A percentile compares a stretch with the other conserved stretches of the same genome.
Evolutionary conservation across 2,113 vertebrate species (phyloP).

Genomic region (Gallinago undulata): DNA sequence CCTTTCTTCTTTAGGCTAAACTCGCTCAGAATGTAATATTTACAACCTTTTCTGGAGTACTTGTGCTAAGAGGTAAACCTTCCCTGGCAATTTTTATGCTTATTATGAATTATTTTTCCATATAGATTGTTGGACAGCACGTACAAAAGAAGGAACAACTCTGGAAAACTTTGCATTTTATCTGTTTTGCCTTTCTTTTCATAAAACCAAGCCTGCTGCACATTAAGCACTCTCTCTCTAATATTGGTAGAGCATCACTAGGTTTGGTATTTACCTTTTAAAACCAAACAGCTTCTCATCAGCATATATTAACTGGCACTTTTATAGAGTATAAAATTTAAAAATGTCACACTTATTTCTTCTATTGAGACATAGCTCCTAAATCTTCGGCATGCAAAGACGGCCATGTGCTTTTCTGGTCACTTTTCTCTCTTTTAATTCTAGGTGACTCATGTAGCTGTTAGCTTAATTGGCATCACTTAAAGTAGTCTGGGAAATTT

Average conservation of each 20-base stretch:
- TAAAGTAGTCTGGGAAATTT: conserved; percentile 60
- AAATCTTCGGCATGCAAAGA: background rate
- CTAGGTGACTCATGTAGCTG: conserved; percentile 66
- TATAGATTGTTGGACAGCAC: background rate
- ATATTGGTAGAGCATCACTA: background rate
- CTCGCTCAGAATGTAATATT: background rate
- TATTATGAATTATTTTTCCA: background rate
- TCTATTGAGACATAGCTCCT: background rate
- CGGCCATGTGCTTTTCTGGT: conserved; percentile 32
- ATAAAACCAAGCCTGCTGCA: conserved; percentile 13
- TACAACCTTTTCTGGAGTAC: background rate
- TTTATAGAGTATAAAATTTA: background rate
- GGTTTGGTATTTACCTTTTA: conserved; percentile 10
- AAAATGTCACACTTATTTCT: background rate
- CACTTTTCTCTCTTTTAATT: conserved; percentile 52
- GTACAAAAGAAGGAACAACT: background rate
- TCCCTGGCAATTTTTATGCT: background rate
- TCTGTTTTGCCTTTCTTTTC: background rate
- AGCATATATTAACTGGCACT: background rate
- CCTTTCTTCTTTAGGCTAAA: background rate
- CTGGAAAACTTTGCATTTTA: background rate
- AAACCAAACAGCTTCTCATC: background rate
- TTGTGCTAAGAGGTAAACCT: background rate
- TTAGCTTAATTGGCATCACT: conserved; percentile 71
- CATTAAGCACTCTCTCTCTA: background rate